These are phyloP conservation scores for Glareola pratincola DNA, from an alignment of 2,113 vertebrate genomes.

Conservation along the genomic window DNA sequence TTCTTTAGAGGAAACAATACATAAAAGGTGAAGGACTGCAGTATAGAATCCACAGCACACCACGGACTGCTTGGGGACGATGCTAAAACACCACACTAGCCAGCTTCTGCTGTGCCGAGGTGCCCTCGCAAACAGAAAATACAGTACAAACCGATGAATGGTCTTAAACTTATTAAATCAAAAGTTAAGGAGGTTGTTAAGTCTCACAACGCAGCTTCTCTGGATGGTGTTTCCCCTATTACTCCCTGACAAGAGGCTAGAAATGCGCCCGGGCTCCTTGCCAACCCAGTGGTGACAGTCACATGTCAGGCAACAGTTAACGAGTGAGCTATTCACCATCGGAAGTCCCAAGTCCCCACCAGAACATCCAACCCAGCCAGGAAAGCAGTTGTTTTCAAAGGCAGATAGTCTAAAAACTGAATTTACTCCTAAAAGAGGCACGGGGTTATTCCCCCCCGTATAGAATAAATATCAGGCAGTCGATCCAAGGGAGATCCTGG, in stretches of 20 bases:
- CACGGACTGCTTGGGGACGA: fast-evolving
- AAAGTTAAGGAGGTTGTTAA: not conserved
- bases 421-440: not conserved
- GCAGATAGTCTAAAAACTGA: fast-evolving
- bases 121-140: not conserved
- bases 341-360: not conserved
- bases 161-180: not conserved
- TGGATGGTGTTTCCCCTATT: not conserved
- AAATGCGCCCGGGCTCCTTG: not conserved
- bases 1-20: not conserved
- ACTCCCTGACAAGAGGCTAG: not conserved
- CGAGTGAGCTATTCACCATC: not conserved
- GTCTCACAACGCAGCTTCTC: not conserved
- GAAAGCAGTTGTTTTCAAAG: not conserved
- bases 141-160: fast-evolving
- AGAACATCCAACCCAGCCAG: not conserved
- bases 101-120: not conserved
- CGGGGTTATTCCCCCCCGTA: fast-evolving
- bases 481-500: not conserved
- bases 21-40: not conserved
- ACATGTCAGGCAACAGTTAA: not conserved
- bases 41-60: fast-evolving
- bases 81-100: not conserved
- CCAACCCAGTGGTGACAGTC: not conserved
- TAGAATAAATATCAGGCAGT: fast-evolving